Conservation (phyloP, 2,888 invertebrate genomes). For the Leuctra nigra region DNA sequence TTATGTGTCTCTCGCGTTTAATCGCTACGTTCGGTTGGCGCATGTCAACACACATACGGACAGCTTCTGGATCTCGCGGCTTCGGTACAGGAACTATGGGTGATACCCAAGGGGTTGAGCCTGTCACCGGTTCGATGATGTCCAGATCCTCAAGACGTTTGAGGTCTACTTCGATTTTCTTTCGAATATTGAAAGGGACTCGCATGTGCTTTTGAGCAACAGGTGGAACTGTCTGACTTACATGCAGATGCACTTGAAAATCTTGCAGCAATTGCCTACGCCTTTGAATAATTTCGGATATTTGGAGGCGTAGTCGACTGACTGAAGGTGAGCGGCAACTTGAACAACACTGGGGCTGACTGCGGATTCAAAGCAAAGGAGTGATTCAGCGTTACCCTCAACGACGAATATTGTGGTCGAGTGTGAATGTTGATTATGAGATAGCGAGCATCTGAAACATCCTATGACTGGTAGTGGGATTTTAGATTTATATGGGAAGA, state of each 20-base stretch:
- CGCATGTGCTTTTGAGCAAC: slow-evolving; percentile 8
- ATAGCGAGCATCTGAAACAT: neutral
- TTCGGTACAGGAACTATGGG: slow-evolving; percentile 7
- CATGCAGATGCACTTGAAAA: neutral
- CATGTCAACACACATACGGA: slow-evolving; percentile 10
- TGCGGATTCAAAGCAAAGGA: neutral
- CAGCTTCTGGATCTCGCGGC: neutral
- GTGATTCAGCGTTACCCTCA: neutral
- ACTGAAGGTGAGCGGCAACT: neutral
- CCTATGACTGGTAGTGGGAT: neutral
- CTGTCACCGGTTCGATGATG: slow-evolving; percentile 3
- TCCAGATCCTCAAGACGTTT: slow-evolving; percentile 2
- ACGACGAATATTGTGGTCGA: neutral
- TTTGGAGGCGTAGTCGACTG: neutral
- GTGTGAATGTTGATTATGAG: neutral
- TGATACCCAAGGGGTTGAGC: slow-evolving; percentile 7
- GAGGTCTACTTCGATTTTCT: neutral
- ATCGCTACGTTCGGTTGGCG: slow-evolving; percentile 6
- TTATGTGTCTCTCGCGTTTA: slow-evolving; percentile 3
- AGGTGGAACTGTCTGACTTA: slow-evolving; percentile 1
- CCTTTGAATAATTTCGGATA: slow-evolving; percentile 1
- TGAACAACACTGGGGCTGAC: neutral
- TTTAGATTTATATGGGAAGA: neutral
- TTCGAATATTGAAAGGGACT: slow-evolving; percentile 3
- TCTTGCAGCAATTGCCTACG: neutral